Base-by-base conservation (phyloP, 2,888 invertebrate species). In the Thumatha senex region DNA sequence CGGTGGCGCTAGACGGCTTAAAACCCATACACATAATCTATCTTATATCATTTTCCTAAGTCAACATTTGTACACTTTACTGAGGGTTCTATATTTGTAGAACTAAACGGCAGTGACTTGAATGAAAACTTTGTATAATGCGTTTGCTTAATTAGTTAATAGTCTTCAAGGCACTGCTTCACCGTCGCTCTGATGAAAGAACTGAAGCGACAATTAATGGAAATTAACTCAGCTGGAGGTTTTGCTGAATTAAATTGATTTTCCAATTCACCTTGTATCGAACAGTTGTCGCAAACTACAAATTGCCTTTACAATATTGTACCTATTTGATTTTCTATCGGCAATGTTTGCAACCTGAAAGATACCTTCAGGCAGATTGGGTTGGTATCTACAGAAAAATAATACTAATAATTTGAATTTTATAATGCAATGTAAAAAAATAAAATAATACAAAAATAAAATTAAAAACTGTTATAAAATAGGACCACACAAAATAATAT, bases 171-270 rank as follows among this genome's bases (percentile, higher is more conserved):
- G 60, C 58, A 56, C 39, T 46, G 48, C 51, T 69, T 65, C 63
- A 61, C 61, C 68, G 71, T 65, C 72, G 53, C 71, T 71, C 72
- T 64, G 57, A 47, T 55, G 59, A 70, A 78, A 75, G 76, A 78
- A 79, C 76, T 71, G 72, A 76, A 64, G 61, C 63, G 70, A 67
- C 78, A 81, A 83, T 86, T 80, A 84, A 85, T 81, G 79, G 74
- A 83, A 84, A 85, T 85, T 82, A 81, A 81, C 78, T 74, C 79
- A 78, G 81, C 78, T 81, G 80, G 75, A 72, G 70, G 74, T 72
- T 78, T 76, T 67, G 74, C 67, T 68, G 74, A 76, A 82, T 76
- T 73, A 72, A 82, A 82, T 86, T 74, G 72, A 76, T 81, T 82
- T 67, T 76, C 74, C 72, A 74, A 76, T 79, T 75, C 65, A 72